A percentile compares a stretch with the other conserved stretches of the same genome.
These are phyloP conservation scores for Ceyx margarethae DNA, from an alignment of 2,113 vertebrate genomes.

Conservation along the genomic window DNA sequence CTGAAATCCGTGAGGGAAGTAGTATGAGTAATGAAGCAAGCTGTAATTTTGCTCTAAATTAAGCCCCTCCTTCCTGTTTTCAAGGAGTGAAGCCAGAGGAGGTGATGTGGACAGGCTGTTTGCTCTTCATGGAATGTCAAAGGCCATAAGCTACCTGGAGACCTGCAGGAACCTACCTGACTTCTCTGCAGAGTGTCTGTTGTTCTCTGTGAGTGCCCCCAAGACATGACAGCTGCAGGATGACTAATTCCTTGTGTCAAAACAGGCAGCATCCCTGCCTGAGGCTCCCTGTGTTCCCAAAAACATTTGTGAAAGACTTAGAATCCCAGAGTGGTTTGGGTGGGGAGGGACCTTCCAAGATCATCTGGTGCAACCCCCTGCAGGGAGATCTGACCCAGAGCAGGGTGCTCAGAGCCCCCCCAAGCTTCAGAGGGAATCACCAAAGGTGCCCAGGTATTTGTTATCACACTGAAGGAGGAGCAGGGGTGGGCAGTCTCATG, in stretches of 20 bases:
- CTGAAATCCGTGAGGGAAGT: background rate
- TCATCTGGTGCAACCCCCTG: background rate
- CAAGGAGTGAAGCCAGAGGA: background rate
- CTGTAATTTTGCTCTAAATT: background rate
- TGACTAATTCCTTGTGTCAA: background rate
- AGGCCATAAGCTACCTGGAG: background rate
- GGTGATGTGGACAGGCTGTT: background rate
- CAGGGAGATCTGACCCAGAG: background rate
- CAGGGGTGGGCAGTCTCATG: background rate
- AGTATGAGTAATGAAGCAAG: constrained; percentile 10
- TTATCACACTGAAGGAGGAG: background rate
- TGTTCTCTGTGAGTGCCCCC: background rate
- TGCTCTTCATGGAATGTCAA: background rate
- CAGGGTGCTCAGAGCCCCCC: background rate
- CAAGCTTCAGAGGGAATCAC: background rate
- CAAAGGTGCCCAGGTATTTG: background rate
- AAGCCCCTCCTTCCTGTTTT: constrained; percentile 36
- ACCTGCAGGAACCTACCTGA: background rate
- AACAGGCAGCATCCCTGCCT: background rate
- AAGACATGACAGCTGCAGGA: background rate
- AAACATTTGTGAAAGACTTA: background rate
- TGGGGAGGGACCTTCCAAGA: background rate
- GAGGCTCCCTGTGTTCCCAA: background rate
- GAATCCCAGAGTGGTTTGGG: background rate
- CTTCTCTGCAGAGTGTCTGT: background rate